Evolutionary conservation across 2,113 vertebrate genomes (phyloP).

Genomic region (Cryptotis parvus): DNA sequence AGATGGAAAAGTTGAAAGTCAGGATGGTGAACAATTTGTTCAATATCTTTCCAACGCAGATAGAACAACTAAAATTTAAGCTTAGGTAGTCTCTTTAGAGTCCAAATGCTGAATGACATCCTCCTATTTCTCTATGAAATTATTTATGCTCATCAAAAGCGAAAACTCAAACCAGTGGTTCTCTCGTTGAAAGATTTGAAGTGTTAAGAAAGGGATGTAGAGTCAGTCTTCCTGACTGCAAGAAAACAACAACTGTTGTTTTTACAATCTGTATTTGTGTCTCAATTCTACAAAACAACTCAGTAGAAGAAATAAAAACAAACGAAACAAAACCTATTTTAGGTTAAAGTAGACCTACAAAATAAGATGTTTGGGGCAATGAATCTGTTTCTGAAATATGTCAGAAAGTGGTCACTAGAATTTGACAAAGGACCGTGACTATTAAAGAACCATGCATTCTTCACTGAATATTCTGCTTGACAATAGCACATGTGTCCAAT

Average conservation of each 20-base stretch:
- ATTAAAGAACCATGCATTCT: background rate
- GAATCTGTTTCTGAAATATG: slow-evolving; percentile 18
- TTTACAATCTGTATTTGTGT: background rate
- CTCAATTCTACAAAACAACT: background rate
- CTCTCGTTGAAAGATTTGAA: background rate
- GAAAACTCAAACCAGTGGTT: background rate
- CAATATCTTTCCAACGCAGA: background rate
- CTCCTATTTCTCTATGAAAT: background rate
- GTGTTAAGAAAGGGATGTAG: background rate
- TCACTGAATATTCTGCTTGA: background rate
- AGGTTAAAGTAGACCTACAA: background rate
- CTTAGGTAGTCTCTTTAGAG: background rate
- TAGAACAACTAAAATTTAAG: background rate
- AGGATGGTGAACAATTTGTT: background rate
- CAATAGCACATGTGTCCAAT: background rate
- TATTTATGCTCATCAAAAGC: background rate
- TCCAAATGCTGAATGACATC: background rate
- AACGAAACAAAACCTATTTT: background rate
- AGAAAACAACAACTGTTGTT: background rate
- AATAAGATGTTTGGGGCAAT: slow-evolving; percentile 2
- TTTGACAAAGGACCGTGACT: background rate
- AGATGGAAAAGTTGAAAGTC: background rate
- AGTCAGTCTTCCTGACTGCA: background rate
- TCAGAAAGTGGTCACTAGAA: background rate
- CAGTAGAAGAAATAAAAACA: background rate